phyloP scores from a whole-genome alignment of 2,888 invertebrate species.

The Stenotaenia linearis region DNA sequence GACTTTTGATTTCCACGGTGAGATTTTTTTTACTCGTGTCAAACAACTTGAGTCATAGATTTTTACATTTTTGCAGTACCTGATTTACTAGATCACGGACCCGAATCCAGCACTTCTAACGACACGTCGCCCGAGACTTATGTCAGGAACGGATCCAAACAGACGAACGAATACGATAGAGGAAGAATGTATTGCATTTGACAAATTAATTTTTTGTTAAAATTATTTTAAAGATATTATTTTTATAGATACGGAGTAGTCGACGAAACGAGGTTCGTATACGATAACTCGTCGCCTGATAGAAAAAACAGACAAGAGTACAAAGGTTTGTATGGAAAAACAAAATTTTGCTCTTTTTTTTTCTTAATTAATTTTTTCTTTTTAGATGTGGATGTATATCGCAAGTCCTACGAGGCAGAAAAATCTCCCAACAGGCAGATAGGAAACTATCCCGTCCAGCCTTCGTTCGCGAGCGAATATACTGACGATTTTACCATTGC shows the following conservation, averaged over 20 bases:
- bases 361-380: neutral
- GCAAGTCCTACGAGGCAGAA: neutral
- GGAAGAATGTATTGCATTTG: neutral
- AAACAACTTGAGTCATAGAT: neutral
- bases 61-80: constrained; percentile 31
- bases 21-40: neutral
- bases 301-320: neutral
- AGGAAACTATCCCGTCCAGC: constrained; percentile 1
- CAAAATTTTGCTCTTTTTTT: too few relatives aligned
- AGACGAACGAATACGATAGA: neutral
- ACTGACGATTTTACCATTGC: constrained; percentile 21
- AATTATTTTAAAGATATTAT: neutral
- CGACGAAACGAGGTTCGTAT: neutral
- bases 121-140: constrained; percentile 33
- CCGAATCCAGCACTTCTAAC: constrained; percentile 36
- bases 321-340: neutral
- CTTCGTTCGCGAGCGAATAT: neutral
- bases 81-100: constrained; percentile 36
- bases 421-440: neutral
- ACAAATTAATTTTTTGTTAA: neutral
- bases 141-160: neutral
- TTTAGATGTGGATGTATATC: neutral
- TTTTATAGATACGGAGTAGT: neutral
- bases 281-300: neutral
- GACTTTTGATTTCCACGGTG: constrained; percentile 11